Base-by-base conservation (phyloP, 2,888 invertebrate genomes). In the Orthosia cruda region DNA sequence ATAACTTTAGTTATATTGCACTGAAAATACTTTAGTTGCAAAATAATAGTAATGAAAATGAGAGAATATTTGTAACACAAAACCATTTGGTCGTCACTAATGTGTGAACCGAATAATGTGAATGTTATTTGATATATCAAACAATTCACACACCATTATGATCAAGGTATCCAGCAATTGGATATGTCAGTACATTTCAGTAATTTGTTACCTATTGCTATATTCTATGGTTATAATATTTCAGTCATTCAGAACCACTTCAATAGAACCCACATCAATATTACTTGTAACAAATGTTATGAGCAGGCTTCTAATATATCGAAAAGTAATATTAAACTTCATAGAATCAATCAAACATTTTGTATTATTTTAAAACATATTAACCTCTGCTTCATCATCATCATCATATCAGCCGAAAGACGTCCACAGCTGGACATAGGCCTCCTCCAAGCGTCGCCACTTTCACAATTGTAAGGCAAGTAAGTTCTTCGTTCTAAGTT, bases 291-390 rank as follows among this genome's bases (percentile, higher is more conserved):
- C 9, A 58, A 66, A 58, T 20, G 23, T 20, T 9, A 15, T 12
- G 5, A 45, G 3, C 40, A 63, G n/a, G n/a, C 20, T n/a, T 32
- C 13, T n/a, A 23, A 32, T 58, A 58, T 18, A n/a, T 16, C 16
- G 4, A 78, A 63, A 69, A 70, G 32, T 45, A 71, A 54, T 52
- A 59, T 40, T 15, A 40, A 59, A 64, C 15, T 58, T 52, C 13
- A 32, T 23, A 47, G 15, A 67, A 74, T 78, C 64, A 74, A 77
- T 73, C 54, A 74, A 75, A 72, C 61, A 55, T 45, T 76, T 75
- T 79, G 64, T 81, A 77, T 76, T 54, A 70, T 54, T 74, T 73
- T 54, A n/a, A 83, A 80, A 52, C 47, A 57, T 65, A 80, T 83
- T 71, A 80, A 67, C 71, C 74, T 64, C 40, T 20, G 50, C 80